A percentile compares a stretch with the other conserved stretches of the same genome.
Conservation (phyloP, 2,797 vertebrate genomes). For the Siniperca scherzeri region DNA sequence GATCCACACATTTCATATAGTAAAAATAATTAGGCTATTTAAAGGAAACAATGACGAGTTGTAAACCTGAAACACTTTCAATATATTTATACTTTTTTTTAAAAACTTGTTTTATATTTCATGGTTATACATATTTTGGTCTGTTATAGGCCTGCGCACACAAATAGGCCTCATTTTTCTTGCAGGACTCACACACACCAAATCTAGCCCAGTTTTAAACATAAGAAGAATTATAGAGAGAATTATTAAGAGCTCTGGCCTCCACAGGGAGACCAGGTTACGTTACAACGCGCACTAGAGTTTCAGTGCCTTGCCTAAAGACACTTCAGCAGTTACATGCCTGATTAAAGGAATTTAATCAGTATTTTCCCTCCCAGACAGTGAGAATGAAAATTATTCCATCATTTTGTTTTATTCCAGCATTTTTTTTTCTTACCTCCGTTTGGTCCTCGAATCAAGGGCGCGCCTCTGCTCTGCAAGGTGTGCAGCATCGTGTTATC, state of each 20-base stretch:
- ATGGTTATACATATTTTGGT: background rate
- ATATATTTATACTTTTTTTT: background rate
- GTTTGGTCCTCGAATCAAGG: constrained; percentile 91
- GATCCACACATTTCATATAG: background rate
- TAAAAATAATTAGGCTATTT: background rate
- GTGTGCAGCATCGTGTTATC: constrained; percentile 97
- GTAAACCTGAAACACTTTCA: background rate
- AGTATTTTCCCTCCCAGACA: background rate
- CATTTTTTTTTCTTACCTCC: constrained; percentile 86
- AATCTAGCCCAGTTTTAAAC: background rate
- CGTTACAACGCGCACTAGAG: background rate
- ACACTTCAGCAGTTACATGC: background rate
- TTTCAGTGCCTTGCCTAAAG: background rate
- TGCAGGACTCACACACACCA: background rate
- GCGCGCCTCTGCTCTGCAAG: constrained; percentile 90
- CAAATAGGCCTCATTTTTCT: background rate
- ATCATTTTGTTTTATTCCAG: background rate
- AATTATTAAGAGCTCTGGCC: background rate
- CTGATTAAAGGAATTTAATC: background rate
- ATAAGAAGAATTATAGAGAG: background rate
- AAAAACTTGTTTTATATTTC: background rate
- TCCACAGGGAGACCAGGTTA: background rate
- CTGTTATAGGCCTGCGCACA: background rate
- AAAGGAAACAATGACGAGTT: no score
- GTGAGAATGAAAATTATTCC: background rate